Percentiles rank a stretch among this genome's conserved stretches.
phyloP scores from a whole-genome alignment of 2,888 invertebrate genomes.

The Cartodere bifasciata region DNA sequence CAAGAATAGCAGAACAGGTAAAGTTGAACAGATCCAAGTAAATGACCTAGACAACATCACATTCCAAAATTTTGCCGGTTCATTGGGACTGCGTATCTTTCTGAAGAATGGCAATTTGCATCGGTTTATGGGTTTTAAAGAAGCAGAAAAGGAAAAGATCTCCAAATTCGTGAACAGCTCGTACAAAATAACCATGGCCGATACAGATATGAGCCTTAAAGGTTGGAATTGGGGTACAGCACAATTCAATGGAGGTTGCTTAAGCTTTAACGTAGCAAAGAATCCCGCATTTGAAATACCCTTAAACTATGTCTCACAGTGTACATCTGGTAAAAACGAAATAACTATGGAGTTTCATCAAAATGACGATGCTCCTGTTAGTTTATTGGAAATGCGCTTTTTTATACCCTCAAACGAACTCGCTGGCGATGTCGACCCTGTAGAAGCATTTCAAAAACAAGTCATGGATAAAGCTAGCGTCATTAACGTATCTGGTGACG shows the following conservation, averaged over 20 bases:
- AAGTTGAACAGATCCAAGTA: slow-evolving; percentile 78
- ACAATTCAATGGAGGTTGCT: slow-evolving; percentile 77
- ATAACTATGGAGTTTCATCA: slow-evolving; percentile 97
- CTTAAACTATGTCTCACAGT: slow-evolving; percentile 88
- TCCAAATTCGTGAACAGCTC: slow-evolving; percentile 75
- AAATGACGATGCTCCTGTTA: slow-evolving; percentile 97
- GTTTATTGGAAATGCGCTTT: slow-evolving; percentile 94
- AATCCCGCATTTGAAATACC: slow-evolving; percentile 93
- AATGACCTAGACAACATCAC: slow-evolving; percentile 81
- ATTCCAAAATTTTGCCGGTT: slow-evolving; percentile 85
- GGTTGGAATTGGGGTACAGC: slow-evolving; percentile 99
- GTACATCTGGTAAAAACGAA: slow-evolving; percentile 94
- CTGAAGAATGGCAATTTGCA: slow-evolving; percentile 81
- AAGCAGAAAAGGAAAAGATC: slow-evolving; percentile 87
- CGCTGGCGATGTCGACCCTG: slow-evolving; percentile 78
- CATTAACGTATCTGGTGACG: slow-evolving; percentile 94
- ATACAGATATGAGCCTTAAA: slow-evolving; percentile 84
- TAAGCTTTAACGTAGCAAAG: slow-evolving; percentile 73
- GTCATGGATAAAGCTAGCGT: slow-evolving; percentile 97
- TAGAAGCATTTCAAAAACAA: slow-evolving; percentile 93
- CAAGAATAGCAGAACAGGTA: slow-evolving; percentile 93
- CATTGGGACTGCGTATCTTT: slow-evolving; percentile 80
- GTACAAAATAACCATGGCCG: slow-evolving; percentile 76
- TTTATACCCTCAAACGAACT: slow-evolving; percentile 89
- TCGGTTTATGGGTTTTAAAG: slow-evolving; percentile 90